These are phyloP conservation scores for Drosophila sulfurigaster DNA, from an alignment of 1,140 invertebrate species.

Conservation along the genomic window DNA sequence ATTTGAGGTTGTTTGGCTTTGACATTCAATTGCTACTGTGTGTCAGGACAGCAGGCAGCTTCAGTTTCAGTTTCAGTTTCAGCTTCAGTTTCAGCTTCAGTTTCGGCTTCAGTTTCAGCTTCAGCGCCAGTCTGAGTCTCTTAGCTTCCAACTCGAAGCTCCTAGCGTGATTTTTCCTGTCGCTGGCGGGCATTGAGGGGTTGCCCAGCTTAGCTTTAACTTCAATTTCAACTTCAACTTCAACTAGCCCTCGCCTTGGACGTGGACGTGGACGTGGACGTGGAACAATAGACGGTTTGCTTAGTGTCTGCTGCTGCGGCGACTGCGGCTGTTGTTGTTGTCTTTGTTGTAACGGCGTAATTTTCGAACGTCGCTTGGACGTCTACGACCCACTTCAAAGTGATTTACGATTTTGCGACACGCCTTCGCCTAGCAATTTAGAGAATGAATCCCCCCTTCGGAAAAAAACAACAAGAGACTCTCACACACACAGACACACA, in stretches of 20 bases:
- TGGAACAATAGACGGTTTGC: slow-evolving; percentile 33
- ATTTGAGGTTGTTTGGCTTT: slow-evolving; percentile 42
- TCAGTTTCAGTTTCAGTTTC: not conserved
- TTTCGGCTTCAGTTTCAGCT: too few relatives aligned
- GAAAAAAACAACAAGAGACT: slow-evolving; percentile 15
- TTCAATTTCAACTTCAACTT: slow-evolving; percentile 34
- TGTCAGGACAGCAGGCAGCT: slow-evolving; percentile 66
- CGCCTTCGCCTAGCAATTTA: slow-evolving; percentile 83
- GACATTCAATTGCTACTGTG: slow-evolving; percentile 74
- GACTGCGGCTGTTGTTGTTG: slow-evolving; percentile 49
- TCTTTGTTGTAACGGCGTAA: slow-evolving; percentile 51
- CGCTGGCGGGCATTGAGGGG: slow-evolving; percentile 61
- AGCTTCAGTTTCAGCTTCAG: not conserved
- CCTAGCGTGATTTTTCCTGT: slow-evolving; percentile 76
- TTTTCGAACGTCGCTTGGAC: slow-evolving; percentile 74
- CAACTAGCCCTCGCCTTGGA: slow-evolving; percentile 34
- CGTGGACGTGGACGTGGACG: slow-evolving; percentile 12
- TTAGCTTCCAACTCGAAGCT: slow-evolving; percentile 22
- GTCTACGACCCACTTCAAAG: slow-evolving; percentile 85
- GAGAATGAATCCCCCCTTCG: slow-evolving; percentile 60
- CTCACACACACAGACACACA: not conserved
- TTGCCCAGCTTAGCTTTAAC: slow-evolving; percentile 25
- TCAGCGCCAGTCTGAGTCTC: too few relatives aligned
- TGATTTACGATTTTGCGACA: slow-evolving; percentile 84
- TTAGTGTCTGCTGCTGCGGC: slow-evolving; percentile 32